Base-by-base conservation (phyloP, 2,888 invertebrate genomes). In the Nipponacmea schrenckii region DNA sequence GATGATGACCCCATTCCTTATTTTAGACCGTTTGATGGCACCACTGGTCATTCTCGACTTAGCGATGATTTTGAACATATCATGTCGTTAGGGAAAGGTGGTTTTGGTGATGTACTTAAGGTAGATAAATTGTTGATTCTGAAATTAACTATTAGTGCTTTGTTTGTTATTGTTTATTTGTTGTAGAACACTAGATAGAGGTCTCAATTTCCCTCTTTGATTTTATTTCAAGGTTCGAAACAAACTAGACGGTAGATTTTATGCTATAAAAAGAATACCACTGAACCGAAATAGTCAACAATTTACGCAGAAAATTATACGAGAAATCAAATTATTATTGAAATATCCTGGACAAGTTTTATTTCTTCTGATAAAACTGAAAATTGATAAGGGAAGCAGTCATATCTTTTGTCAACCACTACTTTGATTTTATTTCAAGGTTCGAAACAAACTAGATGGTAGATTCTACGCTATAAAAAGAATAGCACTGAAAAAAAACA, bases 301-400 rank as follows among this genome's bases (percentile, higher is more conserved):
- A 74, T 89, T 96, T 24, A 96, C 95, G 86, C 93, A 93, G 85
- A 97, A 97, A 90, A 97, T 98, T 81, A 95, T 94, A 0, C 91
- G 97, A 24, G 98, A 99, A 91, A 98, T 98, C 0, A 96, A 96
- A n/a, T n/a, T n/a, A n/a, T n/a, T n/a, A n/a, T n/a, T n/a, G n/a
- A n/a, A n/a, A n/a, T n/a, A n/a, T n/a, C n/a, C n/a, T n/a, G n/a
- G n/a, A n/a, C n/a, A n/a, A n/a, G n/a, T n/a, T n/a, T n/a, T n/a
- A n/a, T n/a, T n/a, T n/a, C n/a, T n/a, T n/a, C n/a, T n/a, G n/a
- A n/a, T n/a, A n/a, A n/a, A n/a, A n/a, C n/a, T n/a, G n/a, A n/a
- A n/a, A n/a, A n/a, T n/a, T n/a, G n/a, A n/a, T n/a, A n/a, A n/a
- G n/a, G n/a, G n/a, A n/a, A n/a, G n/a, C n/a, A n/a, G n/a, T n/a